These are phyloP conservation scores for Rattus rattus DNA, from an alignment of 2,113 vertebrate genomes.

Conservation along the genomic window DNA sequence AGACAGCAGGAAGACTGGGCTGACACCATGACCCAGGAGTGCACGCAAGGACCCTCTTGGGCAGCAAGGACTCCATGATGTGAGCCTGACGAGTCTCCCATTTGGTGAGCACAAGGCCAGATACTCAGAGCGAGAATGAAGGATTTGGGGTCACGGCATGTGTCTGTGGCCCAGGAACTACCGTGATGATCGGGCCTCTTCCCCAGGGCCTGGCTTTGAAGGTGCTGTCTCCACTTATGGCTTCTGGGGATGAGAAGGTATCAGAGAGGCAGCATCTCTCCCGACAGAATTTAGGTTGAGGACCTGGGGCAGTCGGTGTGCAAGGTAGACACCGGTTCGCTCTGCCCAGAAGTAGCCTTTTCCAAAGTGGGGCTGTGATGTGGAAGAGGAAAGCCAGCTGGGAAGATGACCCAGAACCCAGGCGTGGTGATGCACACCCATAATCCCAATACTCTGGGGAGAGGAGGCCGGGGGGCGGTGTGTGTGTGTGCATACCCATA, in stretches of 20 bases:
- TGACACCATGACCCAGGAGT: no score
- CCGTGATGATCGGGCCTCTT: background rate
- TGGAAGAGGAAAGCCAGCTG: background rate
- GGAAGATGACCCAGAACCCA: background rate
- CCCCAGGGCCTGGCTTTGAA: background rate
- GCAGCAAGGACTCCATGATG: background rate
- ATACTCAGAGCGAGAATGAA: background rate
- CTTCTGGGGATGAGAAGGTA: background rate
- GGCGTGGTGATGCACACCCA: background rate
- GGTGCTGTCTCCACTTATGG: background rate
- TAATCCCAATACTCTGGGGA: no score
- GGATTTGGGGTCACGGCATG: background rate
- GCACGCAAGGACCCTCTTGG: background rate
- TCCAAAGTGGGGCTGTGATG: background rate
- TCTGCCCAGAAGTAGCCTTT: background rate
- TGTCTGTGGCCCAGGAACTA: background rate
- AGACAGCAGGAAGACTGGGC: background rate
- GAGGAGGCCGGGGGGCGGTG: no score
- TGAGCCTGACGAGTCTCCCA: rapidly evolving
- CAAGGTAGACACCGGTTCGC: background rate
- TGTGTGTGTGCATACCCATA: no score
- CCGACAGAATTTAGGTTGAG: rapidly evolving
- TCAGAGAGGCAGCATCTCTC: background rate
- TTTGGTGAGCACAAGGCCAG: background rate
- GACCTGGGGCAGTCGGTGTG: no score